These are phyloP conservation scores for Tupaia chinensis DNA, from an alignment of 2,113 vertebrate species.

Conservation along the genomic window DNA sequence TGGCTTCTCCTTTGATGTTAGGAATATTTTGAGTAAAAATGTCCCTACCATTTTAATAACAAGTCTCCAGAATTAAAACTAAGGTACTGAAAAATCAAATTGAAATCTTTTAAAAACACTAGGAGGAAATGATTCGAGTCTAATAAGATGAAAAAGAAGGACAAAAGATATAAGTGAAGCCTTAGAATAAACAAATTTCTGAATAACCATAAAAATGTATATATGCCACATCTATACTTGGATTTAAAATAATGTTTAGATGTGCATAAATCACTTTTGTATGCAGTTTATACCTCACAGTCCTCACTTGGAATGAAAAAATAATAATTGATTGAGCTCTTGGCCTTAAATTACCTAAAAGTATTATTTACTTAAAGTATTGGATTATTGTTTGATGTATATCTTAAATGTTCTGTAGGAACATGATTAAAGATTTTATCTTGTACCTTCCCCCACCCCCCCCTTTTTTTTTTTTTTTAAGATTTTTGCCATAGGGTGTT, in stretches of 20 bases:
- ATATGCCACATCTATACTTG: neutral
- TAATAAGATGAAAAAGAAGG: neutral
- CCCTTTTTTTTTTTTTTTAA: too few species aligned
- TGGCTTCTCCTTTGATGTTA: neutral
- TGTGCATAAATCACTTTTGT: neutral
- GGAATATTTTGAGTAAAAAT: conserved; percentile 49
- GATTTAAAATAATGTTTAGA: neutral
- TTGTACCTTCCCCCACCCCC: too few species aligned
- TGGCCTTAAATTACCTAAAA: neutral
- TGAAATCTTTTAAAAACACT: neutral
- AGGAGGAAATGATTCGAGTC: conserved; percentile 9
- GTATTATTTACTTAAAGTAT: neutral
- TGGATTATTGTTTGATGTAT: neutral
- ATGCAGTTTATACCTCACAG: neutral
- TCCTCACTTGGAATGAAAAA: neutral
- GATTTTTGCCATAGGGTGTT: too few species aligned
- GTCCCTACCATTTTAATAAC: neutral
- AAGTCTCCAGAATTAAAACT: conserved; percentile 37
- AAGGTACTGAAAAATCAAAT: conserved; percentile 45
- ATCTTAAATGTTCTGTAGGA: neutral
- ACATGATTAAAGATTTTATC: neutral
- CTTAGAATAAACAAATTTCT: neutral
- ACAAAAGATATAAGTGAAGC: neutral
- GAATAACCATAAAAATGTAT: neutral
- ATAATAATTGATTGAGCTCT: neutral